Base-by-base conservation (phyloP, 2,113 vertebrate species). In the Pomatorhinus ruficollis region DNA sequence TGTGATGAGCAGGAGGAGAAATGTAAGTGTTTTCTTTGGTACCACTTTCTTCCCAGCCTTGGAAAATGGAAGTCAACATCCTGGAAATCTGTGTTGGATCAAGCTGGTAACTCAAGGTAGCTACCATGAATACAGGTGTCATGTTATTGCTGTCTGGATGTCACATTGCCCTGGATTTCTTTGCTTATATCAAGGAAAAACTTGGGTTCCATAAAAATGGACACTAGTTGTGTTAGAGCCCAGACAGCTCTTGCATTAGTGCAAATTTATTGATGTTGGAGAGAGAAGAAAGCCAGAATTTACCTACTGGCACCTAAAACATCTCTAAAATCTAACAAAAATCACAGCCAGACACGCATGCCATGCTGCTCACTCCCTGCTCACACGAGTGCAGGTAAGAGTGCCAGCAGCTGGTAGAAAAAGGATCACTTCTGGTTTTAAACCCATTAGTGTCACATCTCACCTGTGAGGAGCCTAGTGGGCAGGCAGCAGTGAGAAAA, bases 401-500 rank as follows among this genome's bases (percentile, higher is more conserved):
- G 10, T 57, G 37, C 49, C 54, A 87, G 49, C 63, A 77, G 60
- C 54, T 63, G 60, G 42, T 59, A 45, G 33, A 12, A 63, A 39
- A 59, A 54, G 12, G 12, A 50, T 28, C 42, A 25, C 17, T 57
- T 42, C 20, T 91, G 35, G 39, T 87, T 90, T 91, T 59, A 70
- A 65, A 49, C 6, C 5, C 11, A 3, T 69, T 56, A 2, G 1
- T 50, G 42, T 44, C 23, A 59, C 42, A 30, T 10, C 17, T 74
- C 66, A 42, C 33, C 27, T 2, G 0, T 9, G 68, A 80, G 80
- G 28, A 77, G n/a, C 44, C 25, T 40, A 53, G 15, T 0, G 0
- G 14, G 10, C 18, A 14, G 23, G 35, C 8, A 7, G 49, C 57
- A 60, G 49, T 0, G 10, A 59, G 59, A 33, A 47, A n/a, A 83